Conservation (phyloP, 2,888 invertebrate genomes). For the Drosophila peninsularis region DNA sequence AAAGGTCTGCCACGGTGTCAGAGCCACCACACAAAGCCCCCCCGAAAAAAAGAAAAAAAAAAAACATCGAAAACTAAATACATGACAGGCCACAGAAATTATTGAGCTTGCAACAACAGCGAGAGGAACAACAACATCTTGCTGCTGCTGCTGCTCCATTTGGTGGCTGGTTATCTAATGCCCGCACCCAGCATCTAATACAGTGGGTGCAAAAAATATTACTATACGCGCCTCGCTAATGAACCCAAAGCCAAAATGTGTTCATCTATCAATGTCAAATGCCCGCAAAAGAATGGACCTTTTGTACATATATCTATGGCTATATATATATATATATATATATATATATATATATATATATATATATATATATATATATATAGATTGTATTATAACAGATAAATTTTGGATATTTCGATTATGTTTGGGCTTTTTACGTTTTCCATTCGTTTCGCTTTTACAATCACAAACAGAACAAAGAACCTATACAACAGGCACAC, state of each 20-base stretch:
- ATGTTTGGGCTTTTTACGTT: constrained; percentile 31
- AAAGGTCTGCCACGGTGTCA: constrained; percentile 84
- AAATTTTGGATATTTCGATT: constrained; percentile 63
- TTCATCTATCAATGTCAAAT: constrained; percentile 80
- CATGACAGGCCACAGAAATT: constrained; percentile 79
- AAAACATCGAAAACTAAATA: constrained; percentile 39
- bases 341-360: background rate
- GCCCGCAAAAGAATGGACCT: constrained; percentile 63
- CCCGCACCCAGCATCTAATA: constrained; percentile 60
- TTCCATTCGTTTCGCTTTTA: constrained; percentile 72
- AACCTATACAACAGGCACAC: constrained; percentile 38
- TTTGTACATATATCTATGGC: constrained; percentile 40
- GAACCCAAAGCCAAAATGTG: constrained; percentile 50
- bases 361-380: background rate
- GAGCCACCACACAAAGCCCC: constrained; percentile 40
- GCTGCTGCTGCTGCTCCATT: constrained; percentile 52
- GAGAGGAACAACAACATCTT: constrained; percentile 33
- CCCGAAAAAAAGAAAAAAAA: constrained; percentile 14
- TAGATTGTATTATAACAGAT: no score
- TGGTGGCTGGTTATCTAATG: constrained; percentile 62
- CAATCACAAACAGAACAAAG: constrained; percentile 74
- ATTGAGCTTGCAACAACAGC: constrained; percentile 64
- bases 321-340: background rate
- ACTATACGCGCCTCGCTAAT: constrained; percentile 57
- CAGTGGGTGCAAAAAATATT: constrained; percentile 72